phyloP scores from a whole-genome alignment of 2,797 vertebrate species.

The Poeciliopsis presidionis region DNA sequence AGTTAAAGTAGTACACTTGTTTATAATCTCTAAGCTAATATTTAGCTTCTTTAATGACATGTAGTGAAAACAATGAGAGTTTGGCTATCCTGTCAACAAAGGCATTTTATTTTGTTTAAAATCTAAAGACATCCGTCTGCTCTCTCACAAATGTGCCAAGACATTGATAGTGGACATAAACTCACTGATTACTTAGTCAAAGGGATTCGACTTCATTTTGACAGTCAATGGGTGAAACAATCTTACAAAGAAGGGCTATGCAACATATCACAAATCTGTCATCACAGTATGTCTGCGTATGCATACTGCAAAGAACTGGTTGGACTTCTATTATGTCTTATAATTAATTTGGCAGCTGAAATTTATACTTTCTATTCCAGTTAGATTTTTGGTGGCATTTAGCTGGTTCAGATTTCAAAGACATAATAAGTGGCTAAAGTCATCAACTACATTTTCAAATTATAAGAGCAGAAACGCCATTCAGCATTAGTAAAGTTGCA shows the following conservation, averaged over 20 bases:
- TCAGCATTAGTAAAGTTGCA: too few species aligned
- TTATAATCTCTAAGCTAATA: constrained; percentile 37
- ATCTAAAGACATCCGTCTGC: neutral
- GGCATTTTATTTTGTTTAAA: neutral
- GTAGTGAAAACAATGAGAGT: constrained; percentile 1
- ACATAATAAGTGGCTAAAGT: neutral
- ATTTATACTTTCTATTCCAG: neutral
- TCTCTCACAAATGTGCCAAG: constrained; percentile 10
- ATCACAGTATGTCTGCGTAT: neutral
- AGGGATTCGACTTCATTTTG: constrained; percentile 23
- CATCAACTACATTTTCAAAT: neutral
- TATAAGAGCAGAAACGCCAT: neutral
- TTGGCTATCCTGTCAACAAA: neutral
- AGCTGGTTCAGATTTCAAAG: neutral
- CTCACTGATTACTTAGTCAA: constrained; percentile 48
- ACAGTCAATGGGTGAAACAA: neutral
- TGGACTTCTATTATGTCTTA: neutral
- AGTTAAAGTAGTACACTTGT: constrained; percentile 28
- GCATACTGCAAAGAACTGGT: neutral
- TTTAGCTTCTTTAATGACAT: constrained; percentile 12
- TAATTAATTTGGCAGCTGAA: neutral
- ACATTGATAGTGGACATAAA: constrained; percentile 34
- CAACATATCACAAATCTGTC: neutral
- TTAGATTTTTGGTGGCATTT: neutral
- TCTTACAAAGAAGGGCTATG: neutral